Base-by-base conservation (phyloP, 2,113 vertebrate genomes). In the Syngnathoides biaculeatus region DNA sequence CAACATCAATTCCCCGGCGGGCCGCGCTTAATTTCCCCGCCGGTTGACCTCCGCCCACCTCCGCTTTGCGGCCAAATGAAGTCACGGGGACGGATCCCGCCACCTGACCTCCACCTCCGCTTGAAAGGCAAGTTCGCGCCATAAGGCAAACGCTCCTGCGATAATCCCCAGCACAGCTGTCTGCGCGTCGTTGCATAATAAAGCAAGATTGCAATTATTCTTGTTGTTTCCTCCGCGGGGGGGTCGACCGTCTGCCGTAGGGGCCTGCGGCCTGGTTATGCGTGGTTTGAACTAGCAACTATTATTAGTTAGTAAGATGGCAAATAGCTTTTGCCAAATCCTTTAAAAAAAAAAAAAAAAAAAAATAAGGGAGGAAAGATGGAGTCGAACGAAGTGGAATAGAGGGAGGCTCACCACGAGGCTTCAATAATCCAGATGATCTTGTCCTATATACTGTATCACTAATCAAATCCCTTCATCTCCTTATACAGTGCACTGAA, bases 391-490 rank as follows among this genome's bases (percentile, higher is more conserved):
- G 24, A 27, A 27, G 53, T 13, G 10, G 22, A 13, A 22, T 5
- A 15, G 1, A 11, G 12, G 8, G 45, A 2, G 55, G 75, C 57
- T 64, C 47, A 48, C 40, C 48, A 61, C 13, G 45, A 59, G 66
- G 55, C 68, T 68, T 70, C 40, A 77, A 68, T 87, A 87, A 89
- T 90, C 81, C 87, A 83, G 78, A 87, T 87, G 81, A 88, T 85
- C 83, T 87, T 78, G 83, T 80, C 84, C 81, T 78, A 79, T 83
- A 82, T 86, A 81, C 78, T 86, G 81, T 87, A 89, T 82, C 75
- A 74, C 68, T 86, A 82, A 85, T 83, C 80, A 85, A 84, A 91
- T 90, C 90, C 85, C 70, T 83, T 91, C 85, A 91, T 90, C 89
- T 48, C 75, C 84, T 90, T 87, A 91, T 57, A 57, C 24, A 24